Percentiles rank a stretch among this genome's conserved stretches.
phyloP scores from a whole-genome alignment of 2,888 invertebrate species.

The Pollenia griseotomentosa region DNA sequence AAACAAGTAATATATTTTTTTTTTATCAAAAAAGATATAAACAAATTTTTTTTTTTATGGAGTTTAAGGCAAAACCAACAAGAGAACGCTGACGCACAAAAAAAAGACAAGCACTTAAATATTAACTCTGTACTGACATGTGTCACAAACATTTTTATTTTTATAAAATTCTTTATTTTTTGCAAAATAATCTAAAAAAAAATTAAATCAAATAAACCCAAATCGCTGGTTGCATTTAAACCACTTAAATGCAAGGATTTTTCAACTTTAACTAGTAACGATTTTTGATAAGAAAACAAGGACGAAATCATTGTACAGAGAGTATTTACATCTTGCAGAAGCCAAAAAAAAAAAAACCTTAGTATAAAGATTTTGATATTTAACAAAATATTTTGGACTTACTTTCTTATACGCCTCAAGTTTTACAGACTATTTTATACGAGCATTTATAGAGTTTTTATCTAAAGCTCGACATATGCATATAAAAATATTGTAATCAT shows the following conservation, averaged over 20 bases:
- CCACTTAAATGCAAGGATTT: conserved; percentile 33
- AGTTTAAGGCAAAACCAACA: conserved; percentile 47
- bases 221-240: conserved; percentile 32
- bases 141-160: conserved; percentile 61
- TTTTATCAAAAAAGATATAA: neutral
- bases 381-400: neutral
- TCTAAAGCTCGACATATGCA: neutral
- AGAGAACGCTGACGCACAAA: conserved; percentile 10
- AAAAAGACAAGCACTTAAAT: conserved; percentile 58
- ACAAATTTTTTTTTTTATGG: conserved; percentile 10
- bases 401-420: neutral
- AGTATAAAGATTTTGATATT: conserved; percentile 37
- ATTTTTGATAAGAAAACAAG: conserved; percentile 50
- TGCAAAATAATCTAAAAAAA: conserved; percentile 47
- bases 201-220: conserved; percentile 34
- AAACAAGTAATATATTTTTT: conserved; percentile 29
- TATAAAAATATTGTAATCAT: neutral
- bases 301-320: conserved; percentile 36
- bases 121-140: conserved; percentile 68
- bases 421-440: neutral
- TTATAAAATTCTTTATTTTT: conserved; percentile 41
- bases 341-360: neutral
- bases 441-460: neutral
- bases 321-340: conserved; percentile 33
- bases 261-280: conserved; percentile 32